Percentiles rank a stretch among this genome's conserved stretches.
Conservation (phyloP, 1,140 invertebrate genomes). For the Scaptomyza graminum region DNA sequence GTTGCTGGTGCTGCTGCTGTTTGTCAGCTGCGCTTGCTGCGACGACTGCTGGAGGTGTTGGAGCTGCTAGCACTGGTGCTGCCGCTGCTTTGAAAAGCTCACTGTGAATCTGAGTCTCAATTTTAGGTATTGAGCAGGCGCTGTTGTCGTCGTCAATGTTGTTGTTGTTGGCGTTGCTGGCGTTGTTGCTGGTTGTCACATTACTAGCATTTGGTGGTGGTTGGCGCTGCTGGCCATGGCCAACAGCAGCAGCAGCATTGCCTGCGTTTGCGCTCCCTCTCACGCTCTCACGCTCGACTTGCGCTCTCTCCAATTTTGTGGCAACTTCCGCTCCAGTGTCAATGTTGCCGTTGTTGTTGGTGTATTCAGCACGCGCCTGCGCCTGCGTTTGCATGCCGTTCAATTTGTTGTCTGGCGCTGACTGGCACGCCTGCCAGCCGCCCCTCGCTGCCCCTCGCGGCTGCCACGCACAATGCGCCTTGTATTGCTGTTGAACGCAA, state of each 20-base stretch:
- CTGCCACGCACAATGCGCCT: conserved; percentile 57
- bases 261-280: conserved; percentile 54
- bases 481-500: conserved; percentile 33
- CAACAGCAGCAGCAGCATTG: conserved; percentile 30
- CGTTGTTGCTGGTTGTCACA: conserved; percentile 18
- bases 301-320: conserved; percentile 72
- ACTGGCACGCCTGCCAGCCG: conserved; percentile 44
- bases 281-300: conserved; percentile 75
- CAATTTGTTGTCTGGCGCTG: conserved; percentile 40
- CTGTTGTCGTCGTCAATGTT: conserved; percentile 50
- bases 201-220: conserved; percentile 52
- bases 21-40: conserved; percentile 72
- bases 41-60: conserved; percentile 61
- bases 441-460: conserved; percentile 15
- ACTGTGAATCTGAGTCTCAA: conserved; percentile 62
- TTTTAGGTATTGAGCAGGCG: conserved; percentile 77
- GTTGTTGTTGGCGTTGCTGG: background rate
- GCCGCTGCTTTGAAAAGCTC: conserved; percentile 72
- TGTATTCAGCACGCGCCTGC: conserved; percentile 78
- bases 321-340: conserved; percentile 61
- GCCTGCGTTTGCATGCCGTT: conserved; percentile 47
- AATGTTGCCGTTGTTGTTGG: conserved; percentile 39
- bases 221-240: conserved; percentile 58
- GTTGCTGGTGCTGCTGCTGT: conserved; percentile 61
- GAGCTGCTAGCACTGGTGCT: conserved; percentile 48